Conservation (phyloP, 2,888 invertebrate genomes). For the Amorpha juglandis region DNA sequence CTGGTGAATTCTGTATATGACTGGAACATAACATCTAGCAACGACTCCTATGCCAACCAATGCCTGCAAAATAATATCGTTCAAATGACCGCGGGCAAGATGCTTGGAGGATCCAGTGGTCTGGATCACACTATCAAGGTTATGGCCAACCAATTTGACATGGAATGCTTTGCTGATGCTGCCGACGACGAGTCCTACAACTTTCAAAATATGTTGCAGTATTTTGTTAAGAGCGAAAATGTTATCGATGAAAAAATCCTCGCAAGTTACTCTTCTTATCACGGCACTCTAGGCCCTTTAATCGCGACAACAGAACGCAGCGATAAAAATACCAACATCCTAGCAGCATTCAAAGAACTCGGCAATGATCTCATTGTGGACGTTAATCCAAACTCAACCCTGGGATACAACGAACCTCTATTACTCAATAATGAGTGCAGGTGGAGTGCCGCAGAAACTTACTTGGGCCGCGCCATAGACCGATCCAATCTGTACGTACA, state of each 20-base stretch:
- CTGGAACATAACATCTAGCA: slow-evolving; percentile 44
- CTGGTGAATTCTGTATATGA: slow-evolving; percentile 43
- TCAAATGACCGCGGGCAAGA: slow-evolving; percentile 49
- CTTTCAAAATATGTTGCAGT: slow-evolving; percentile 42
- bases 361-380: slow-evolving; percentile 38
- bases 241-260: slow-evolving; percentile 42
- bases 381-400: slow-evolving; percentile 37
- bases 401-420: slow-evolving; percentile 43
- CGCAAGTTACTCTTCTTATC: slow-evolving; percentile 23
- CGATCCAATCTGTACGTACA: slow-evolving; percentile 45
- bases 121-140: slow-evolving; percentile 46
- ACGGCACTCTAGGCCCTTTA: slow-evolving; percentile 46
- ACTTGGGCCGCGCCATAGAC: slow-evolving; percentile 37
- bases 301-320: slow-evolving; percentile 41
- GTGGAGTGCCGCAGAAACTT: slow-evolving; percentile 44
- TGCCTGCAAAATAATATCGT: slow-evolving; percentile 32
- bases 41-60: slow-evolving; percentile 44
- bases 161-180: slow-evolving; percentile 44
- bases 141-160: slow-evolving; percentile 47
- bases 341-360: slow-evolving; percentile 42
- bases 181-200: slow-evolving; percentile 47
- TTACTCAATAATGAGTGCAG: slow-evolving; percentile 40
- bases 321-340: slow-evolving; percentile 29
- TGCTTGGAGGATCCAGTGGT: slow-evolving; percentile 57
- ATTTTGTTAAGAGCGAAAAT: slow-evolving; percentile 53